These are phyloP conservation scores for Acridotheres tristis DNA, from an alignment of 2,797 vertebrate genomes.

Conservation along the genomic window DNA sequence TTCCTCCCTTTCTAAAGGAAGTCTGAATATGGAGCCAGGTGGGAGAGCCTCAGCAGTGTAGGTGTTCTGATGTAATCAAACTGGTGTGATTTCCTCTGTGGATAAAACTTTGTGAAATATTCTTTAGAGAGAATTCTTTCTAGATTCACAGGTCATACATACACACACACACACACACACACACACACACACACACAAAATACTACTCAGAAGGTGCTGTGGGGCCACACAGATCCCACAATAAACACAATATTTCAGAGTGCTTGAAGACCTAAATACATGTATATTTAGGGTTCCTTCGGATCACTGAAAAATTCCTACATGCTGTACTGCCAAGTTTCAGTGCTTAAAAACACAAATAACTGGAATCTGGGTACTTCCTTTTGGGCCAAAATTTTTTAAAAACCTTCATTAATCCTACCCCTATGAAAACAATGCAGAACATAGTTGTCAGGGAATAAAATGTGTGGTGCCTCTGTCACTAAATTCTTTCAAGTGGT, in stretches of 20 bases:
- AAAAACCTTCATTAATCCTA: constrained; percentile 36
- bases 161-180: neutral
- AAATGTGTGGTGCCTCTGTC: constrained; percentile 32
- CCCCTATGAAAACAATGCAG: constrained; percentile 12
- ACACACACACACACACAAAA: neutral
- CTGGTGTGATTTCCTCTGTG: neutral
- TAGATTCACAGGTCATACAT: neutral
- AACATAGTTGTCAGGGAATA: constrained; percentile 1
- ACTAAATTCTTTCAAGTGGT: constrained; percentile 48
- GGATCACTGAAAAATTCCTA: neutral
- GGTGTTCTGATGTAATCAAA: neutral
- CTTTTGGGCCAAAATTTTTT: neutral
- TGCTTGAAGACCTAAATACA: neutral
- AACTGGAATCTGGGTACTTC: neutral
- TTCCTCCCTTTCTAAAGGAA: neutral
- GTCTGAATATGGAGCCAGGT: neutral
- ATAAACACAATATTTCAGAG: neutral
- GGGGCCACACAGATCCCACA: neutral
- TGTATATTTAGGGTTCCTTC: neutral
- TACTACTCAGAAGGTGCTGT: neutral
- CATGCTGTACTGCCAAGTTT: neutral
- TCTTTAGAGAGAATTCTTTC: neutral
- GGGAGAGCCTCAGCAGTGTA: neutral
- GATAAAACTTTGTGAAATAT: neutral
- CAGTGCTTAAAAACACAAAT: constrained; percentile 1